Percentiles rank a stretch among this genome's conserved stretches.
Evolutionary conservation across 2,888 invertebrate species (phyloP).

Genomic region (Phrixothrix hirtus): DNA sequence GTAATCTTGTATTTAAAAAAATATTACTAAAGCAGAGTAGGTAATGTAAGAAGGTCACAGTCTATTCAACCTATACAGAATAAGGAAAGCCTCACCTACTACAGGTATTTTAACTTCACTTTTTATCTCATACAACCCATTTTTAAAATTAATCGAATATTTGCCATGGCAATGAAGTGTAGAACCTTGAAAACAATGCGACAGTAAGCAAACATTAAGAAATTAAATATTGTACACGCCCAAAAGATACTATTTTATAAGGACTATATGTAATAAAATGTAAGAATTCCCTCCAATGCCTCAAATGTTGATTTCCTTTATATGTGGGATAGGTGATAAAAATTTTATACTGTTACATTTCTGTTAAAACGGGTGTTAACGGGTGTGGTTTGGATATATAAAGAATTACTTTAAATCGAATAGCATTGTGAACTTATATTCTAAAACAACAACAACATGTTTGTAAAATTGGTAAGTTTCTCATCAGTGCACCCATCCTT

Average conservation of each 20-base stretch:
- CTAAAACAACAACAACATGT: constrained; percentile 50
- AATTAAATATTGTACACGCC: constrained; percentile 37
- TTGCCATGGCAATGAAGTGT: constrained; percentile 55
- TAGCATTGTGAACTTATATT: constrained; percentile 48
- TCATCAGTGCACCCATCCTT: no score
- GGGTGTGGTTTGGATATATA: constrained; percentile 53
- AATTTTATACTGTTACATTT: constrained; percentile 51
- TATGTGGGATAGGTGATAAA: constrained; percentile 54
- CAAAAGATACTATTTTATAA: constrained; percentile 12
- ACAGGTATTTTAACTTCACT: constrained; percentile 50
- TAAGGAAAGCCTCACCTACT: constrained; percentile 55
- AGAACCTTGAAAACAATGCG: constrained; percentile 52
- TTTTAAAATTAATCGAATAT: constrained; percentile 51
- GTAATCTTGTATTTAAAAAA: constrained; percentile 38
- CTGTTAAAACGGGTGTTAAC: constrained; percentile 47
- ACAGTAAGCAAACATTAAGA: constrained; percentile 44
- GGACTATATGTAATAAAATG: constrained; percentile 16
- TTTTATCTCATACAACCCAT: constrained; percentile 44
- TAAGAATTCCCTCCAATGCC: constrained; percentile 21
- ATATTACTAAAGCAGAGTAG: constrained; percentile 30
- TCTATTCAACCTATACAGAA: constrained; percentile 43
- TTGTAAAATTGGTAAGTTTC: constrained; percentile 56
- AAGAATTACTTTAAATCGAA: constrained; percentile 47
- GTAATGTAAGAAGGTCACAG: constrained; percentile 52
- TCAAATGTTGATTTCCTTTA: constrained; percentile 38